Percentiles rank a stretch among this genome's conserved stretches.
phyloP scores from a whole-genome alignment of 2,113 vertebrate species.

The Archilochus colubris region DNA sequence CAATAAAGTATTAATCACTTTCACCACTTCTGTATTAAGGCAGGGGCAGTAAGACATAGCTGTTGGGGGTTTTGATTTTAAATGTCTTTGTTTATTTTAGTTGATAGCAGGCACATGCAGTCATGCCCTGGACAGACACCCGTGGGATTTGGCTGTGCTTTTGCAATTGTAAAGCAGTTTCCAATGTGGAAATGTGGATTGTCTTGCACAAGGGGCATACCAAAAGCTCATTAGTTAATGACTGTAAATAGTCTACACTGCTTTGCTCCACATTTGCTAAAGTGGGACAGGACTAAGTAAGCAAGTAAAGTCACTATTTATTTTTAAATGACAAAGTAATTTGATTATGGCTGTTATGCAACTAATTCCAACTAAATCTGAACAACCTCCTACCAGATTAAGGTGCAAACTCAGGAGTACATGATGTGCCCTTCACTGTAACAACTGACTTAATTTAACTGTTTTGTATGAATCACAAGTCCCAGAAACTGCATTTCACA shows the following conservation, averaged over 20 bases:
- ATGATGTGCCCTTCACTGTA: background rate
- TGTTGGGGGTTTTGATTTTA: background rate
- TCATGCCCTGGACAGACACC: background rate
- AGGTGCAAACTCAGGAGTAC: background rate
- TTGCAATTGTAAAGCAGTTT: conserved; percentile 34
- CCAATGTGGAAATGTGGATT: conserved; percentile 12
- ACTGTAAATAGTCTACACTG: background rate
- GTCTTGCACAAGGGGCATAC: conserved; percentile 44
- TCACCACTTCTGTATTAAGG: background rate
- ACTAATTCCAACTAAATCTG: background rate
- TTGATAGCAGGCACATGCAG: background rate
- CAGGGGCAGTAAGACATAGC: background rate
- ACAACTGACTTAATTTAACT: background rate
- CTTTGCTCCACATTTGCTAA: conserved; percentile 24
- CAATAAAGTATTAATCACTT: background rate
- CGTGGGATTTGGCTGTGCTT: background rate
- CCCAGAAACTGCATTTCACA: background rate
- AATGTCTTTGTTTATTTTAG: background rate
- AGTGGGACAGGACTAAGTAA: conserved; percentile 33
- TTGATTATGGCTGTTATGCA: conserved; percentile 41
- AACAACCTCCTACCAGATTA: background rate
- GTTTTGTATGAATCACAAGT: background rate
- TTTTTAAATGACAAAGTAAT: conserved; percentile 39
- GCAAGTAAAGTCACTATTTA: conserved; percentile 14
- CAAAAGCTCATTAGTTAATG: conserved; percentile 29